Evolutionary conservation across 2,113 vertebrate species (phyloP), one percentile per base, ranked within the genome.

Genomic region (Asarcornis scutulata): DNA sequence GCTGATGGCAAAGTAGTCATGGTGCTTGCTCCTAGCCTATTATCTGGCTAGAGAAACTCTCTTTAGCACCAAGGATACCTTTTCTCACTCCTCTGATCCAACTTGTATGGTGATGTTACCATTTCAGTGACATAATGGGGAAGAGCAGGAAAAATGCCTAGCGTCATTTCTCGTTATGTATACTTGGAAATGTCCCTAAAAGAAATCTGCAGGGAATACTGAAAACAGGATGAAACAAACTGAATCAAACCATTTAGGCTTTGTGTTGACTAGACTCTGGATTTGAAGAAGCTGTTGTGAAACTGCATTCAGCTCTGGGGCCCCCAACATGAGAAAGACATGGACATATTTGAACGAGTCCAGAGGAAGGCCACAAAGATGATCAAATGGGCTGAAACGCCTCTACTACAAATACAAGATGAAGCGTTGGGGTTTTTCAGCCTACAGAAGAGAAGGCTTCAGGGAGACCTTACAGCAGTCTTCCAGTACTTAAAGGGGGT

Each of bases 141-240:
- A n/a, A 59, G 8, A 12, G 4, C 44, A 84, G 10, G 63, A 26
- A 44, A 90, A 60, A 31, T 81, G 48, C 15, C 42, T 55, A 55
- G 53, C 25, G 29, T 44, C 2, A 74, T 20, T 94, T 29, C 68
- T 5, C 68, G 38, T 68, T 73, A 77, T 18, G 26, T 69, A 16
- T 20, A 64, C 3, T n/a, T 3, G 0, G 42, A 84, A 29, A 7
- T 68, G 14, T 4, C 48, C 14, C 4, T 22, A 31, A 55, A 0
- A 87, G 22, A 75, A 86, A 76, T 60, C 31, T 0, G 7, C 12
- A 29, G 27, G 16, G 22, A 62, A 48, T 25, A 16, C 40, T 21
- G n/a, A 76, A 42, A 69, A 76, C 23, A 83, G 53, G 48, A 91
- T 64, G 13, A 77, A 89, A 80, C 13, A 55, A 67, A 88, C 7